Conservation (phyloP, 2,113 vertebrate genomes). For the Rallus limicola region DNA sequence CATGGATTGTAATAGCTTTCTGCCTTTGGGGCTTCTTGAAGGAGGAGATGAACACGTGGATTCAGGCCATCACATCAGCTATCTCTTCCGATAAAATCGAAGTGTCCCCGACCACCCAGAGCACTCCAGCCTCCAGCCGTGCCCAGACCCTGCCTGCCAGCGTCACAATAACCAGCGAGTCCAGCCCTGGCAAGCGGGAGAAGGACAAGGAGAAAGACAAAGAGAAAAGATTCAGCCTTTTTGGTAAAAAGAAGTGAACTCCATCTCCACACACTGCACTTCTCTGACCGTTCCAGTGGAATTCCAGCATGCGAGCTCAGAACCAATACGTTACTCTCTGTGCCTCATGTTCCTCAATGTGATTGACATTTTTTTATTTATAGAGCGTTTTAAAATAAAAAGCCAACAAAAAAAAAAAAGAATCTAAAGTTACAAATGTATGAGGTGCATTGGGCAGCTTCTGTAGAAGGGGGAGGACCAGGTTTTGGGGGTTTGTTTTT, state of each 20-base stretch:
- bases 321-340: conserved; percentile 93
- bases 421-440: conserved; percentile 76
- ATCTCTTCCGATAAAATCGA: conserved; percentile 84
- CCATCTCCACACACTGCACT: conserved; percentile 75
- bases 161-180: conserved; percentile 87
- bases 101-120: conserved; percentile 85
- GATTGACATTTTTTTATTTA: conserved; percentile 86
- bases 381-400: conserved; percentile 77
- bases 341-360: conserved; percentile 88
- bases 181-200: conserved; percentile 91
- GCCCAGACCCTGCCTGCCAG: conserved; percentile 92
- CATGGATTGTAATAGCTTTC: neutral
- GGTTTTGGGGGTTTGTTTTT: conserved; percentile 70
- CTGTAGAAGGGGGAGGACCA: conserved; percentile 79
- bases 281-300: conserved; percentile 85
- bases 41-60: conserved; percentile 99
- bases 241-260: conserved; percentile 98
- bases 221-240: conserved; percentile 97
- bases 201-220: conserved; percentile 96
- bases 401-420: conserved; percentile 57
- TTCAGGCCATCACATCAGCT: conserved; percentile 91
- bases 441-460: conserved; percentile 86
- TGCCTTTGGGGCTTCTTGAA: conserved; percentile 67
- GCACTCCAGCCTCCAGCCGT: conserved; percentile 90
- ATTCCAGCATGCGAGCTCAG: conserved; percentile 94